Evolutionary conservation across 92 coral and sea anemone species (phyloP).

Genomic region (Porites cylindrica): DNA sequence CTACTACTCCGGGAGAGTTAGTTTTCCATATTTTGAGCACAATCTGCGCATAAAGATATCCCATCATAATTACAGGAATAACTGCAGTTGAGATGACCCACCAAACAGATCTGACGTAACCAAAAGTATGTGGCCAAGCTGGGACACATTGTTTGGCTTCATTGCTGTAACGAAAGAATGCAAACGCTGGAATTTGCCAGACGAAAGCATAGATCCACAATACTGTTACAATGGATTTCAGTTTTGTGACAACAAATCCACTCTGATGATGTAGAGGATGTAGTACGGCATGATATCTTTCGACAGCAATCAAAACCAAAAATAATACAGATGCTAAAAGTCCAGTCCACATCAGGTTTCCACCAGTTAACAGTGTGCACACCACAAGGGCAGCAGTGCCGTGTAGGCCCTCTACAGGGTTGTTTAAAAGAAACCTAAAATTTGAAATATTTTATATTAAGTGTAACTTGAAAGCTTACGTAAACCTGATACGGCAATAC

Average conservation of each 20-base stretch:
- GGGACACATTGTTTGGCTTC: slow-evolving; percentile 10
- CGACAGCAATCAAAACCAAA: slow-evolving; percentile 38
- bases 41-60: slow-evolving; percentile 31
- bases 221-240: slow-evolving; percentile 7
- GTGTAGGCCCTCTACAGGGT: not conserved
- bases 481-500: too few relatives aligned
- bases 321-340: slow-evolving; percentile 42
- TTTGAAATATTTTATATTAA: too few relatives aligned
- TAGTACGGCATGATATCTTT: slow-evolving; percentile 25
- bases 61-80: slow-evolving; percentile 31
- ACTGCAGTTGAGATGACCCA: slow-evolving; percentile 29
- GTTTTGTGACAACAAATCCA: slow-evolving; percentile 13
- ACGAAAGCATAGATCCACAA: slow-evolving; percentile 21
- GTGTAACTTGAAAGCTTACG: too few relatives aligned
- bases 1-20: not conserved
- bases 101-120: slow-evolving; percentile 19
- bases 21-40: slow-evolving; percentile 18
- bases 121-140: slow-evolving; percentile 22
- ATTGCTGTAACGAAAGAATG: slow-evolving; percentile 12
- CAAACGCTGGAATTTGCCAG: slow-evolving; percentile 25
- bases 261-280: slow-evolving; percentile 39
- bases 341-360: slow-evolving; percentile 26
- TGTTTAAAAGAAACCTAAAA: slow-evolving; percentile 8
- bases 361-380: slow-evolving; percentile 31
- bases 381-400: slow-evolving; percentile 16